Base-by-base conservation (phyloP, 2,888 invertebrate species). In the Ischnus inquisitorius region DNA sequence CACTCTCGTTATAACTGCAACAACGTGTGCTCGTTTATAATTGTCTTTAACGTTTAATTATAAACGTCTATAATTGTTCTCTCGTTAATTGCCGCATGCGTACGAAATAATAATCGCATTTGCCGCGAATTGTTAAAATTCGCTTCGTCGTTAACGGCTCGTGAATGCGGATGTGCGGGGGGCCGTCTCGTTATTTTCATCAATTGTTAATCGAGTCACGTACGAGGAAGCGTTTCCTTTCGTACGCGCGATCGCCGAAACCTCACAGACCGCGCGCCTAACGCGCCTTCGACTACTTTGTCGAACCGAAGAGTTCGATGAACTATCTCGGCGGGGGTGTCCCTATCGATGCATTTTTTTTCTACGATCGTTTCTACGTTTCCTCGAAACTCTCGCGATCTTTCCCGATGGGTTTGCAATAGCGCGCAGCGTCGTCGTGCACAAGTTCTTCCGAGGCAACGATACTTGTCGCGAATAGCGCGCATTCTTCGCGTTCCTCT, bases 161-260 rank as follows among this genome's bases (percentile, higher is more conserved):
- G 25, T 16, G 46, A 78, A 82, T 43, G 48, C 78, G 78, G 72
- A 75, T 69, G 19, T 25, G 71, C 72, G 34, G 67, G 34, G 43
- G 25, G n/a, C n/a, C n/a, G 6, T 22, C 19, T 67, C 57, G 67
- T 54, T 41, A 54, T 69, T 62, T 83, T 76, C 46, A 79, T 80
- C 51, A 64, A 83, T 83, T 74, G 67, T 65, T 72, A 83, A 84
- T 72, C 16, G 25, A 51, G 68, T 80, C 83, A 84, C 80, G 83
- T 84, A 80, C 62, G 54, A 84, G 83, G 83, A 84, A 84, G 77
- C 77, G 83, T 69, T 64, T 64, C 28, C 34, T 41, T n/a, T 4
- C 2, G 39, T 22, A 69, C 57, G 72, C 67, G 74, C 62, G 14
- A 69, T 46, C 62, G 51, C 54, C 71, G 65, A 83, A 83, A 79